phyloP scores from a whole-genome alignment of 2,113 vertebrate genomes.

The Copsychus sechellarum region DNA sequence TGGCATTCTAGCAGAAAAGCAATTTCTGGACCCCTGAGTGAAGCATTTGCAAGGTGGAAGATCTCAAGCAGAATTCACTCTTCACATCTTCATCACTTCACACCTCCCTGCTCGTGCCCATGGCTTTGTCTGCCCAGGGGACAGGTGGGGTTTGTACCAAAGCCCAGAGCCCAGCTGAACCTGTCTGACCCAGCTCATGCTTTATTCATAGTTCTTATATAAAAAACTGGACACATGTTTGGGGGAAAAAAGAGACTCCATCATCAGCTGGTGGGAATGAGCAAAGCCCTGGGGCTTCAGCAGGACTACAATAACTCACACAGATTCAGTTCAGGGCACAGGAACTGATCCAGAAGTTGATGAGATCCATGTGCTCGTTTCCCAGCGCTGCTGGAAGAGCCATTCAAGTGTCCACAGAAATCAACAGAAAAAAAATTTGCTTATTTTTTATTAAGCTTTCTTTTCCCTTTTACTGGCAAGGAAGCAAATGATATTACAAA shows the following conservation, averaged over 20 bases:
- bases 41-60: rapidly evolving
- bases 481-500: not conserved
- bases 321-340: not conserved
- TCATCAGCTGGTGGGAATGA: not conserved
- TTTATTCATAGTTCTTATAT: not conserved
- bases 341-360: not conserved
- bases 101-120: not conserved
- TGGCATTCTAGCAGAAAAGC: not conserved
- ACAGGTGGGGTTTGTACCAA: not conserved
- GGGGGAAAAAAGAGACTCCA: not conserved
- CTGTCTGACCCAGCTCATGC: not conserved
- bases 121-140: not conserved
- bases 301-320: not conserved
- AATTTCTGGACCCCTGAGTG: not conserved
- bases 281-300: not conserved
- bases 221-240: not conserved
- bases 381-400: not conserved
- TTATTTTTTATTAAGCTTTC: not conserved
- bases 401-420: not conserved
- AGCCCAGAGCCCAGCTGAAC: not conserved
- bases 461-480: not conserved
- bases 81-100: not conserved
- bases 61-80: not conserved
- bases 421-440: not conserved
- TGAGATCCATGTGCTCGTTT: not conserved